Base-by-base conservation (phyloP, 2,797 vertebrate species). In the Sebastes iracundus region DNA sequence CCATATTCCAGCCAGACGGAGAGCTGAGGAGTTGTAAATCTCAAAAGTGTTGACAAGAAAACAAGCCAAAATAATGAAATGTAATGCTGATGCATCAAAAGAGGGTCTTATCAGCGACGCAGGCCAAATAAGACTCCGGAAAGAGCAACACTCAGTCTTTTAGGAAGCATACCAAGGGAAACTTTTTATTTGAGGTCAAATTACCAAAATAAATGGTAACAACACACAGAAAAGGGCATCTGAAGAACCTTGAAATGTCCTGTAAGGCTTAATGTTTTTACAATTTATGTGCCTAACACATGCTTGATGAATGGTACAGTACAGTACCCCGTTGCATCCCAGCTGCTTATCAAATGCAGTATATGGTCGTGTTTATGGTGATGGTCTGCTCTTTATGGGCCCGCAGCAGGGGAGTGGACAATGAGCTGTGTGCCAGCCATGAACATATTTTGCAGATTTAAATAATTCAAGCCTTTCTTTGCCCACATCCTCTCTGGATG, bases 31-130 rank as follows among this genome's bases (percentile, higher is more conserved):
- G 62, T 59, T 76, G 62, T 86, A 80, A 86, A 90, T 88, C 77
- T 74, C 52, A 8, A 6, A 6, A 56, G 72, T 72, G 70, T 63
- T 61, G 80, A 85, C 72, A 63, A 77, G 76, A 85, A 79, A 82
- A 82, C 72, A 72, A 86, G 77, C 64, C 38, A 68, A 72, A 73
- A 82, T 82, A 84, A 79, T 76, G 27, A 79, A 82, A 84, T 77
- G 62, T 76, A 62, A 77, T 69, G 76, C 75, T 83, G 78, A 82
- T 74, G 46, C 71, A 79, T 27, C 69, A 79, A 62, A 81, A 68
- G 27, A 63, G 18, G 30, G 64, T 52, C 38, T 65, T 64, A 64
- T 80, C 80, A 67, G 76, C 13, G 38, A 38, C 14, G 1, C 3
- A 1, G 27, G 79, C 66, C 60, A 78, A 77, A 63, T 6, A 23